Percentiles rank a stretch among this genome's conserved stretches.
Evolutionary conservation across 2,797 vertebrate species (phyloP).

Genomic region (Pseudochromis fuscus): DNA sequence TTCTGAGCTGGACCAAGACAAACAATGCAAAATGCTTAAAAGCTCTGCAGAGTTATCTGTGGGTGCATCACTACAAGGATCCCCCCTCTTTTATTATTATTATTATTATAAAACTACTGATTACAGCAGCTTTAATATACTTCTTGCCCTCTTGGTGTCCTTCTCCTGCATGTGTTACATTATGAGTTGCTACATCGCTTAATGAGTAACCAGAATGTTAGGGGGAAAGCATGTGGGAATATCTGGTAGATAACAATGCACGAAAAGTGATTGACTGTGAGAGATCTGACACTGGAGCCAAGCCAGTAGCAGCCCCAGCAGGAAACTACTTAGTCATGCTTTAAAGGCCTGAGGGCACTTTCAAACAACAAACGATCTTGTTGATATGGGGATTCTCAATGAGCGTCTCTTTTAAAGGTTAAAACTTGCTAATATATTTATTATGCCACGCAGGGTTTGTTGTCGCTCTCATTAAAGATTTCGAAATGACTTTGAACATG

Average conservation of each 20-base stretch:
- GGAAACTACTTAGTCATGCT: slow-evolving; percentile 63
- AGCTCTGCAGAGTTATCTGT: no score
- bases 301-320: slow-evolving; percentile 53
- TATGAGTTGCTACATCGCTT: slow-evolving; percentile 55
- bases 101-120: neutral
- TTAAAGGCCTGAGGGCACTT: slow-evolving; percentile 71
- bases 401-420: slow-evolving; percentile 52
- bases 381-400: slow-evolving; percentile 59
- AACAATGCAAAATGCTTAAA: no score
- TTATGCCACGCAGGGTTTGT: slow-evolving; percentile 52
- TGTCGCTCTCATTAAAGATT: slow-evolving; percentile 27
- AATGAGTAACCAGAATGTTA: slow-evolving; percentile 43
- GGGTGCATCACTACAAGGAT: neutral
- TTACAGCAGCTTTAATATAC: slow-evolving; percentile 10
- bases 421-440: slow-evolving; percentile 52
- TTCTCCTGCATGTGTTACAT: slow-evolving; percentile 21
- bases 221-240: slow-evolving; percentile 46
- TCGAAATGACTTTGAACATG: slow-evolving; percentile 32
- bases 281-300: slow-evolving; percentile 56
- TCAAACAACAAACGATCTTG: slow-evolving; percentile 67
- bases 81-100: neutral
- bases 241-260: slow-evolving; percentile 42
- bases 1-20: no score
- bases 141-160: neutral
- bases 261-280: slow-evolving; percentile 51